Evolutionary conservation across 1,140 invertebrate genomes (phyloP), one percentile per base, ranked within the genome.

Genomic region (Diabrotica undecimpunctata): DNA sequence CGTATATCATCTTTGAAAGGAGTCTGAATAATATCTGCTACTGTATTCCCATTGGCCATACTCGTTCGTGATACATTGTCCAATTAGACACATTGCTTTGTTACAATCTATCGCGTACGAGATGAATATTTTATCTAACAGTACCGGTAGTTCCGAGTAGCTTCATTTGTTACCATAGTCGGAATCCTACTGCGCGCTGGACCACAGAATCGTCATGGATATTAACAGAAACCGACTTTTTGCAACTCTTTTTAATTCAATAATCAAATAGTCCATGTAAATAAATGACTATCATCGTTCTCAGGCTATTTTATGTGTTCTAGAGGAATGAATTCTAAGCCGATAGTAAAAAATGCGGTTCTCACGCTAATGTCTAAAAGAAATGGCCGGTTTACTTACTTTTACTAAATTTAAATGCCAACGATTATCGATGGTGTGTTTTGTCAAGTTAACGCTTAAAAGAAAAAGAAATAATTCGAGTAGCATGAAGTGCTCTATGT

Each of bases 251-350:
- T 25, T 55, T 55, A 55, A 55, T 55, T 55, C 54, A 55, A 55
- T 55, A 55, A 55, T 55, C 25, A 55, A 55, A 55, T 55, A 55
- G 25, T 55, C 54, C 54, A 55, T 55, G 54, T 55, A 55, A 55
- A 55, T 55, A 55, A 11, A 55, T 25, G 14, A 13, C 14, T 25
- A 55, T 10, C 9, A n/a, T 8, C 14, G 54, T 55, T 55, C 54
- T 55, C 54, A 55, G 54, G 54, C 54, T 55, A 13, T 25, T 55
- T 25, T n/a, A 35, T 25, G 36, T 55, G 36, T 55, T 55, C 36
- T 9, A 13, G 10, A 25, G 25, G 25, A 25, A 25, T 25, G 25
- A 4, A 25, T 25, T 25, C 36, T 25, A 55, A 55, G 36, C 36
- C 36, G 54, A 55, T 9, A 35, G 36, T 55, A 55, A 6, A 55